Evolutionary conservation across 2,113 vertebrate species (phyloP).

Genomic region (Calonectris borealis): DNA sequence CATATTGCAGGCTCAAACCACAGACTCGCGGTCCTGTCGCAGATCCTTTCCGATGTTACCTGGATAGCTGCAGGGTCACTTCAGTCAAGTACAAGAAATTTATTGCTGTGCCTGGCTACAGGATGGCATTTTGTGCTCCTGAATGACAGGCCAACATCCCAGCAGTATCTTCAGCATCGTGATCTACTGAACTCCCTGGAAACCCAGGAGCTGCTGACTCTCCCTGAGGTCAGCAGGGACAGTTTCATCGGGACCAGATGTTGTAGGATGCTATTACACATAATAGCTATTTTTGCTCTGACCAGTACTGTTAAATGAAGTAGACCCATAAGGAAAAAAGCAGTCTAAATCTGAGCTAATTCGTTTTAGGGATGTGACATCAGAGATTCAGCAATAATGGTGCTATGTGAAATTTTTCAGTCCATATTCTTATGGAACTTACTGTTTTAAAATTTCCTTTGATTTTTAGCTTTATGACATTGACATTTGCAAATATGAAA

Average conservation of each 20-base stretch:
- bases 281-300: neutral
- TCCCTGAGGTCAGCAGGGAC: neutral
- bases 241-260: neutral
- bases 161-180: accelerated
- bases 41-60: neutral
- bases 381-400: neutral
- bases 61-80: neutral
- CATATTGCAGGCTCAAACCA: neutral
- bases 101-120: accelerated
- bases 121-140: neutral
- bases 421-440: neutral
- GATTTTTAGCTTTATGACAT: neutral
- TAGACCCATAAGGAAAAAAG: neutral
- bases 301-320: neutral
- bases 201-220: neutral
- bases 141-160: neutral
- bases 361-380: neutral
- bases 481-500: neutral
- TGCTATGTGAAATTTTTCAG: neutral
- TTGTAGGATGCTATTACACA: neutral
- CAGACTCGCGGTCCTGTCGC: accelerated
- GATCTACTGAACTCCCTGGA: neutral
- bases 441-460: neutral
- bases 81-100: neutral
- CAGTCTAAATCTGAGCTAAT: neutral